Base-by-base conservation (phyloP, 2,888 invertebrate species). In the Melanargia galathea region DNA sequence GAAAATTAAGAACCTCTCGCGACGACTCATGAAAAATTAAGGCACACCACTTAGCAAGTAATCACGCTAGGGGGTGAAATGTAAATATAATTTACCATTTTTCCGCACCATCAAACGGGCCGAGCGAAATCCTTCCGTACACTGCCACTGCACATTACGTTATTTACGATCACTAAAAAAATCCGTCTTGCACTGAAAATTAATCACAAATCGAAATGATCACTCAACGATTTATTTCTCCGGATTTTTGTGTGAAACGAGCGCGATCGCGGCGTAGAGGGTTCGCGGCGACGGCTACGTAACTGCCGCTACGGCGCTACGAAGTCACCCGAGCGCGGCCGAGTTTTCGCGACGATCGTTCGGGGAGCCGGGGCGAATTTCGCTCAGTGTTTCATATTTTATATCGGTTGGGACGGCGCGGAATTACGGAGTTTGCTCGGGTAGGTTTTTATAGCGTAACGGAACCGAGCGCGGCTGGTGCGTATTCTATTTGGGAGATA, bases 331-430 rank as follows among this genome's bases (percentile, higher is more conserved):
- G 89, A 82, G 73, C 62, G 63, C 46, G 52, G 63, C 80, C 89
- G 89, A 87, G 64, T 65, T 18, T 30, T 51, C 48, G 66, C 77
- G 77, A 77, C 55, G 49, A 7, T 73, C 73, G 79, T 78, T 81
- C 74, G 79, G 81, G 78, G 71, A 74, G 70, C 77, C 75, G 76
- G 79, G 73, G 82, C 77, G 82, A 86, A 85, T 84, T 89, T 83
- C 75, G 88, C 85, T 81, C 89, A 83, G 86, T 86, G 87, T 89
- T 90, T 90, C 90, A 90, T 90, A 90, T 90, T 90, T 90, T 90
- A 90, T 90, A 90, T 86, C 84, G 86, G 83, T 82, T 73, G 85
- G 86, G 83, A 82, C 82, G 82, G 74, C 80, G 81, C 83, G 84
- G 85, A 85, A 87, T 89, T 90, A 88, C 90, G 77, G 86, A 90